Evolutionary conservation across 2,888 invertebrate genomes (phyloP), one percentile per base, ranked within the genome.

Genomic region (Lepidocyrtoides sp.): DNA sequence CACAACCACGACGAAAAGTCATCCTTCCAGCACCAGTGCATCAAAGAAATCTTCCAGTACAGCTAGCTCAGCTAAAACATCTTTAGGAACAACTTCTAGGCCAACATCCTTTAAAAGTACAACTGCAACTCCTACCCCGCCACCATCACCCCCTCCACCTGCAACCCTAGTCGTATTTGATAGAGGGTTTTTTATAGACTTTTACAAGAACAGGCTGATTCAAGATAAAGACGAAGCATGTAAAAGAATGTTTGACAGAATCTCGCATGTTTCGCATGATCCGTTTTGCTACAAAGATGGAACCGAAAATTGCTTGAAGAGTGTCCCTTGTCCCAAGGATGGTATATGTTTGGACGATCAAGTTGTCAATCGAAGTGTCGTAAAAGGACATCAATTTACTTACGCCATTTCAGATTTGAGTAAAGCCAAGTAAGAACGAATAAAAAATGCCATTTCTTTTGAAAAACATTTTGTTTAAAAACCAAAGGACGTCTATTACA

Each of bases 151-250:
- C 2, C 66, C 79, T 26, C 87, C 89, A 66, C 97, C 97, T 12
- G 96, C 98, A 51, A 98, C 98, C 17, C 96, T 99, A 93, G 98
- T 98, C n/a, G 98, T 99, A 12, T 96, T 99, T 93, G 98, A 99
- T 95, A 97, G 98, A 95, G 96, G 97, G 91, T 97, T 97, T 95
- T 99, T 99, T 95, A 95, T 98, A 93, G 97, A 98, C 94, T 98
- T 98, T 95, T 99, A 99, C 95, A 97, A 98, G 89, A 98, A 97
- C 95, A 96, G 97, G 91, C 96, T 96, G 26, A 95, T 96, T 91
- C 95, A 94, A 36, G 92, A 94, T 75, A 97, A 97, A 94, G 97
- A 97, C 94, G 94, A 96, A 92, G 98, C 98, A 66, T 99, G 99
- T 95, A 96, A 97, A 94, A 96, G 96, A 83, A 99, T 99, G 98